These are phyloP conservation scores for Erpornis zantholeuca DNA, from an alignment of 2,113 vertebrate species.

Conservation along the genomic window DNA sequence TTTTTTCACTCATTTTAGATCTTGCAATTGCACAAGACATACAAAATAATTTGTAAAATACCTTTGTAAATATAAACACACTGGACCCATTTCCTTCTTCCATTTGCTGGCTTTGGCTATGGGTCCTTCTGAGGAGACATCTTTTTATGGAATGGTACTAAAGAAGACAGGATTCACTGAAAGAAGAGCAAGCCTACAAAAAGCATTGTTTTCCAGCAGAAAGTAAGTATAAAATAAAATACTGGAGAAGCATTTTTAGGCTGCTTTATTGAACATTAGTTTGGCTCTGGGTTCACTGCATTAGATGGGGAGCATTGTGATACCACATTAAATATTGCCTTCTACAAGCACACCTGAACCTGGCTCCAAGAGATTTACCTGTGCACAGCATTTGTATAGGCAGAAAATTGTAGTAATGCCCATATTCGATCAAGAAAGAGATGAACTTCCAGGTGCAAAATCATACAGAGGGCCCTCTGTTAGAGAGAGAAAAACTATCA, in stretches of 20 bases:
- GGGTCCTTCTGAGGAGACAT: neutral
- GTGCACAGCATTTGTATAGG: neutral
- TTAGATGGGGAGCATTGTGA: neutral
- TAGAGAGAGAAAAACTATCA: neutral
- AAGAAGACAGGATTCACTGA: neutral
- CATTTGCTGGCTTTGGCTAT: neutral
- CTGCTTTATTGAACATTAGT: neutral
- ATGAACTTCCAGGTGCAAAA: neutral
- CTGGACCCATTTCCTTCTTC: neutral
- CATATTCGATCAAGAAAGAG: neutral
- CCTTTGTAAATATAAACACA: neutral
- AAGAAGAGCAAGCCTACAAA: neutral
- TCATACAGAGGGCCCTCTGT: neutral
- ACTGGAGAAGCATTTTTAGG: neutral
- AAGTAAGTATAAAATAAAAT: neutral
- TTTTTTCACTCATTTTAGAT: neutral
- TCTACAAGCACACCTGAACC: neutral
- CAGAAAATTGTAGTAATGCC: neutral
- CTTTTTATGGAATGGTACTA: neutral
- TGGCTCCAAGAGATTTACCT: neutral
- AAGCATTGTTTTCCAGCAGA: neutral
- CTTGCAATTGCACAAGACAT: neutral
- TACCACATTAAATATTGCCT: neutral
- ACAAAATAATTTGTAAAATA: neutral
- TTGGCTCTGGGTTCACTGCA: neutral